These are phyloP conservation scores for Hozukius guyotensis DNA, from an alignment of 2,797 vertebrate species.

Conservation along the genomic window DNA sequence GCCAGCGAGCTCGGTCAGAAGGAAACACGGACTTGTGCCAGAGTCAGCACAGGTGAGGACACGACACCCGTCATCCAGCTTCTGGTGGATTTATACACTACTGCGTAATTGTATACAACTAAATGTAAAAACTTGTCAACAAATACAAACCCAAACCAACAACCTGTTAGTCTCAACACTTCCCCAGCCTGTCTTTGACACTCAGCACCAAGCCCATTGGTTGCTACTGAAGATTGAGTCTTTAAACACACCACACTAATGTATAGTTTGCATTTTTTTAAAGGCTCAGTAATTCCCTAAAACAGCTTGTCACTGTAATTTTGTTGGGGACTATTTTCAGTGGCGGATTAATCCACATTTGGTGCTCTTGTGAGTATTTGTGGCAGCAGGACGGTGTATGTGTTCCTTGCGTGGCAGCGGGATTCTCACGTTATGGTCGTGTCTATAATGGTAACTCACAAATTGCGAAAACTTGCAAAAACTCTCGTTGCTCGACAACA, in stretches of 20 bases:
- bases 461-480: no score
- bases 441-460: no score
- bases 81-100: background rate
- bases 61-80: background rate
- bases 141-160: background rate
- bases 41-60: conserved; percentile 53
- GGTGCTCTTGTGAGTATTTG: background rate
- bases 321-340: background rate
- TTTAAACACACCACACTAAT: no score
- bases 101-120: background rate
- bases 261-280: no score
- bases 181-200: background rate
- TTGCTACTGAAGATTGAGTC: no score
- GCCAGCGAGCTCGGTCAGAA: conserved; percentile 83
- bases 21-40: background rate
- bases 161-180: fast-evolving
- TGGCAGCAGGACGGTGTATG: background rate
- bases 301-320: background rate
- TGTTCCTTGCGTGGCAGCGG: background rate
- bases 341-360: background rate
- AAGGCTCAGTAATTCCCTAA: background rate
- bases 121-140: background rate
- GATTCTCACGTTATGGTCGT: no score
- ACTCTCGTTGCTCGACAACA: no score
- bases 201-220: no score